Evolutionary conservation across 2,888 invertebrate species (phyloP), one percentile per base, ranked within the genome.

Genomic region (Phytoseiulus persimilis): DNA sequence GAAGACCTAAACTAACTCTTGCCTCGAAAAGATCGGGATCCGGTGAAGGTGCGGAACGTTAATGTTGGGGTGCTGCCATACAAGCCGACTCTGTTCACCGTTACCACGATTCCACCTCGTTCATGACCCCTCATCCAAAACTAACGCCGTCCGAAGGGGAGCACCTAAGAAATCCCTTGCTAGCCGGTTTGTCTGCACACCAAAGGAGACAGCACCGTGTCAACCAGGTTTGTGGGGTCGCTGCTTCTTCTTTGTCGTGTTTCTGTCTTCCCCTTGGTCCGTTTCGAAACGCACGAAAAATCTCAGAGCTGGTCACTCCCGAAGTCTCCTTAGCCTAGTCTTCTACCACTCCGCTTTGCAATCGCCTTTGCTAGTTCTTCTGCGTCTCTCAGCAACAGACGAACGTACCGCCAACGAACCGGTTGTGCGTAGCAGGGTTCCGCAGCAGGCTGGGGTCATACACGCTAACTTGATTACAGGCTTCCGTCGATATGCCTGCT

Each of bases 401-500:
- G 65, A 14, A 65, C 65, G 65, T 23, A 65, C 65, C 14, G 28
- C 2, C 65, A 28, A 65, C 18, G 2, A 28, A 65, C 9, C 65
- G 23, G 83, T 31, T 83, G 83, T 33, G 6, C 83, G 18, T 31
- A 32, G 31, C 83, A 28, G 18, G 31, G 83, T 31, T n/a, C 31
- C 83, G 14, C 14, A 28, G 33, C 9, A n/a, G 33, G 28, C 87
- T 6, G 65, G 9, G 18, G 23, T 65, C 18, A 65, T 65, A 65
- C 65, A 65, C 14, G 28, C 65, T 39, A 1, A 65, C 65, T 65
- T 65, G 65, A n/a, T 87, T 87, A n/a, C 33, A 87, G 87, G 87
- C 87, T 87, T 87, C 87, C 33, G 87, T 87, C 45, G 87, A 87
- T n/a, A 87, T 87, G 87, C 87, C 87, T 39, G 87, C 87, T n/a